Evolutionary conservation across 2,888 invertebrate genomes (phyloP).

Genomic region (Ditula angustiorana): DNA sequence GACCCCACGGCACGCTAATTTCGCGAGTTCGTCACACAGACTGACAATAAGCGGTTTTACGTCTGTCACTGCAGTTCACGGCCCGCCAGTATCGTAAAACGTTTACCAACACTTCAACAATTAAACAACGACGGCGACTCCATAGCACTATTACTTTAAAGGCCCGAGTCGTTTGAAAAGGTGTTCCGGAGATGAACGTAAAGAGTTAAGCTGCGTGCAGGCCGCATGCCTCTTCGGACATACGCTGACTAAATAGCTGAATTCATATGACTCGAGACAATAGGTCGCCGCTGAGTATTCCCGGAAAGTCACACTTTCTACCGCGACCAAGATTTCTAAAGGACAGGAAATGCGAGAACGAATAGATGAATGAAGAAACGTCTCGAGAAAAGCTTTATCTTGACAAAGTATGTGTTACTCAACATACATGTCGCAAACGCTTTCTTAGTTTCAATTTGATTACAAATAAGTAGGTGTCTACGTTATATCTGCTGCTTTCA

Average conservation of each 20-base stretch:
- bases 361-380: conserved; percentile 15
- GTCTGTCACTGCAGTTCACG: conserved; percentile 73
- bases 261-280: conserved; percentile 64
- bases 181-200: conserved; percentile 11
- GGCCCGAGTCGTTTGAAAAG: conserved; percentile 36
- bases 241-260: conserved; percentile 59
- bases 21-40: conserved; percentile 80
- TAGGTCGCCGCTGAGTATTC: conserved; percentile 55
- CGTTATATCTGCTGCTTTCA: no score
- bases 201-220: conserved; percentile 59
- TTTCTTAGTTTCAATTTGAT: neutral
- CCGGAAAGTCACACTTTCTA: conserved; percentile 73
- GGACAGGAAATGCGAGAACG: conserved; percentile 28
- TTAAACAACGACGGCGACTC: conserved; percentile 16
- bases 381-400: conserved; percentile 4
- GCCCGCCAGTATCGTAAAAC: conserved; percentile 73
- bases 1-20: conserved; percentile 77
- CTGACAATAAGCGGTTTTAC: conserved; percentile 80
- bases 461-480: no score
- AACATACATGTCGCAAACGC: neutral
- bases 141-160: conserved; percentile 39
- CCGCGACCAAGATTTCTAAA: conserved; percentile 46
- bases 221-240: conserved; percentile 69
- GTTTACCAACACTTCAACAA: conserved; percentile 45
- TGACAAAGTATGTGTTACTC: neutral